Evolutionary conservation across 2,113 vertebrate genomes (phyloP).

Genomic region (Sinocyclocheilus grahami): DNA sequence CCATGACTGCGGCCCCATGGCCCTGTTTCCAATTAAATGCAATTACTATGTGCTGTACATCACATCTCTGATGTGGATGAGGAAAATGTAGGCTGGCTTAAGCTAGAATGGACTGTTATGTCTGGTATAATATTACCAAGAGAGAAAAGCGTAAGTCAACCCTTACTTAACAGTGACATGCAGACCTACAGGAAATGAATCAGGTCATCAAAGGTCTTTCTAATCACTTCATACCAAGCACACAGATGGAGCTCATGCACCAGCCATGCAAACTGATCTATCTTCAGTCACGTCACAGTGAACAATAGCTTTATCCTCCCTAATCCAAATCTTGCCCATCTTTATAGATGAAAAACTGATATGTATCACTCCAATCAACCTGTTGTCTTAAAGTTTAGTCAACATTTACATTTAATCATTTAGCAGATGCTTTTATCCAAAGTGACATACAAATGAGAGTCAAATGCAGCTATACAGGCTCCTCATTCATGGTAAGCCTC

Average conservation of each 20-base stretch:
- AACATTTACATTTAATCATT: too few relatives aligned
- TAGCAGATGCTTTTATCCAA: too few relatives aligned
- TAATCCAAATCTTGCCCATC: conserved; percentile 6
- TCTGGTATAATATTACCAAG: conserved; percentile 2
- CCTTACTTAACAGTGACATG: background rate
- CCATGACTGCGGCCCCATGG: background rate
- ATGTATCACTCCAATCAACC: conserved; percentile 10
- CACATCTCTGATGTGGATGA: too few relatives aligned
- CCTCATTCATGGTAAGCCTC: conserved; percentile 23
- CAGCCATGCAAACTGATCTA: background rate
- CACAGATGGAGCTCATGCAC: conserved; percentile 14
- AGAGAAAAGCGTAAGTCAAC: background rate
- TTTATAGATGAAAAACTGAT: background rate
- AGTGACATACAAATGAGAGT: too few relatives aligned
- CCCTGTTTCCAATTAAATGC: conserved; percentile 11
- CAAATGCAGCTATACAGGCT: background rate
- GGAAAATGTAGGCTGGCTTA: background rate
- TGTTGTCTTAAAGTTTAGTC: conserved; percentile 2
- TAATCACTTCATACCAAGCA: conserved; percentile 1
- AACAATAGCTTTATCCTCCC: background rate
- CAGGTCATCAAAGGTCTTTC: conserved; percentile 11
- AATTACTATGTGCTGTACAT: background rate
- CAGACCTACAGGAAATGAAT: conserved; percentile 25
- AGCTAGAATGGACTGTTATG: background rate
- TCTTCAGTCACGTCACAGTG: background rate